A percentile compares a stretch with the other conserved stretches of the same genome.
phyloP scores from a whole-genome alignment of 2,797 vertebrate genomes.

The Falco concolor region DNA sequence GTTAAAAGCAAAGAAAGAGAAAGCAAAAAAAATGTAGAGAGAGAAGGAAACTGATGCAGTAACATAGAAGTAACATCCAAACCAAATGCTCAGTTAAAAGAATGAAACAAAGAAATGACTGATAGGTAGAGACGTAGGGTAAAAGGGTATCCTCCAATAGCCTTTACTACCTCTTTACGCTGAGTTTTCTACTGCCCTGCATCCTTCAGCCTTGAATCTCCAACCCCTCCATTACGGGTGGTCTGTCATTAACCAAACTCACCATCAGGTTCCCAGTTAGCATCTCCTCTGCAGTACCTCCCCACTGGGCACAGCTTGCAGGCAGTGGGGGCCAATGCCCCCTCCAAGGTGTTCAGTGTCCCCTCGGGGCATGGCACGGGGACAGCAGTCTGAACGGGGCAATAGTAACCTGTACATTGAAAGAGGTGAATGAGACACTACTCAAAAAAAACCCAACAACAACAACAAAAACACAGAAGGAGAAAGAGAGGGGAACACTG shows the following conservation, averaged over 20 bases:
- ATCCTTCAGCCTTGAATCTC: not conserved
- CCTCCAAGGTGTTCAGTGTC: constrained; percentile 77
- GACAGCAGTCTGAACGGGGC: constrained; percentile 71
- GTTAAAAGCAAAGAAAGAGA: not conserved
- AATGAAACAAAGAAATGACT: not conserved
- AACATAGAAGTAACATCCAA: not conserved
- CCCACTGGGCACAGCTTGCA: constrained; percentile 86
- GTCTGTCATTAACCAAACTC: not conserved
- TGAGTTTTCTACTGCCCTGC: not conserved
- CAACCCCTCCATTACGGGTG: not conserved
- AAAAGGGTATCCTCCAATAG: not conserved
- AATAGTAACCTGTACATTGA: constrained; percentile 80
- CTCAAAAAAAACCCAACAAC: not conserved
- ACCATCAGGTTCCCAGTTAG: constrained; percentile 84
- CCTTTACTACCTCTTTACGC: accelerated
- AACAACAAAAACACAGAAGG: no score
- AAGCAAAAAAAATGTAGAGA: not conserved
- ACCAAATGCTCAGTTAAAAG: not conserved
- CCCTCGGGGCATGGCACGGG: constrained; percentile 84
- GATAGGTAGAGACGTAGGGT: not conserved
- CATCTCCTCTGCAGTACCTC: constrained; percentile 80
- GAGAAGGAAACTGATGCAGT: not conserved
- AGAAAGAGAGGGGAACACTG: not conserved
- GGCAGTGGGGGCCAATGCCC: constrained; percentile 68
- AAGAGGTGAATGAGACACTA: not conserved